Evolutionary conservation across 2,888 invertebrate genomes (phyloP).

Genomic region (Prosopocoilus inquinatus): DNA sequence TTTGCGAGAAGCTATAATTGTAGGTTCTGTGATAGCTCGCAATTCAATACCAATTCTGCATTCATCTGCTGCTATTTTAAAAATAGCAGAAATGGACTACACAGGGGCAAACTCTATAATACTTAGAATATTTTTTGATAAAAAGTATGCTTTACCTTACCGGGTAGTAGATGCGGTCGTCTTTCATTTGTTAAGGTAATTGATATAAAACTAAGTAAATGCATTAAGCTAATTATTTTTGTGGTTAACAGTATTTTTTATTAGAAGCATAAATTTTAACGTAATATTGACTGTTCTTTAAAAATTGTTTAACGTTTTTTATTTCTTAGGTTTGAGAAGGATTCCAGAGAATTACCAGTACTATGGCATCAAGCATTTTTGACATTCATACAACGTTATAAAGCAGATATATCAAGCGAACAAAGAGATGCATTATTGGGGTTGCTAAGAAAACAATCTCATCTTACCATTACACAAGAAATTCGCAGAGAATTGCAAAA

Average conservation of each 20-base stretch:
- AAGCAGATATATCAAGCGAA: conserved; percentile 89
- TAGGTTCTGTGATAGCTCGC: conserved; percentile 87
- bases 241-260: background rate
- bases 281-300: too few relatives aligned
- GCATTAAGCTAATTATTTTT: background rate
- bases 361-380: conserved; percentile 96
- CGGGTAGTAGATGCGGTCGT: conserved; percentile 93
- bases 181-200: conserved; percentile 86
- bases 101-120: conserved; percentile 95
- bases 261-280: too few relatives aligned
- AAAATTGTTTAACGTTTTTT: too few relatives aligned
- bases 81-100: conserved; percentile 97
- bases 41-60: conserved; percentile 93
- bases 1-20: conserved; percentile 90
- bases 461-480: conserved; percentile 75
- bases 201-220: background rate
- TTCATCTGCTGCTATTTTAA: conserved; percentile 90
- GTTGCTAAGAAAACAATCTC: conserved; percentile 71
- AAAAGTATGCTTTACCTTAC: conserved; percentile 96
- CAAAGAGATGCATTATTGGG: conserved; percentile 84
- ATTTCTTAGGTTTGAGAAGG: conserved; percentile 73
- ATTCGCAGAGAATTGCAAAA: conserved; percentile 81
- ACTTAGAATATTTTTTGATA: conserved; percentile 89
- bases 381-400: conserved; percentile 93
- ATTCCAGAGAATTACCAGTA: conserved; percentile 83